Conservation (phyloP, 2,888 invertebrate species). For the Harpalus rufipes region DNA sequence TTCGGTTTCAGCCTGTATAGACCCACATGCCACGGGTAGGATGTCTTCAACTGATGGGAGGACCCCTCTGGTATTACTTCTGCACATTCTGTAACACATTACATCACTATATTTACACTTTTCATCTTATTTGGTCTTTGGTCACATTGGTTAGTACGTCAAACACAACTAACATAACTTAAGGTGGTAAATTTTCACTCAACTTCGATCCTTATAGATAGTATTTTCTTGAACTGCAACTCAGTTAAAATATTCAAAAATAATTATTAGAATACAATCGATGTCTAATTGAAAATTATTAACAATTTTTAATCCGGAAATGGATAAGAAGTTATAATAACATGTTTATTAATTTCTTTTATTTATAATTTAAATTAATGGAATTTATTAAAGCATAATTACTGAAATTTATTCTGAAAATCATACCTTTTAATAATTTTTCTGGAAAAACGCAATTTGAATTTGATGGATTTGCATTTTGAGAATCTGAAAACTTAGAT, state of each 20-base stretch:
- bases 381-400: not conserved
- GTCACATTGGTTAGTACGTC: too few relatives aligned
- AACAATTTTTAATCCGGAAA: too few relatives aligned
- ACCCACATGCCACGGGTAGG: conserved; percentile 45
- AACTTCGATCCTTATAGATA: not conserved
- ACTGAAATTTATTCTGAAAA: not conserved
- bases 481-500: conserved; percentile 20
- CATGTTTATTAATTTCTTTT: not conserved
- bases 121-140: not conserved
- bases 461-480: conserved; percentile 2
- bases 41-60: conserved; percentile 12
- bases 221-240: not conserved
- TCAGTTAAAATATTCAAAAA: too few relatives aligned
- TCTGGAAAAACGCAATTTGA: conserved; percentile 28
- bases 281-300: too few relatives aligned
- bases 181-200: not conserved
- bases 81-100: conserved; percentile 34
- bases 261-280: too few relatives aligned
- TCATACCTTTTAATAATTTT: conserved; percentile 28
- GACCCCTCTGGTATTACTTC: conserved; percentile 6
- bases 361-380: not conserved
- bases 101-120: not conserved
- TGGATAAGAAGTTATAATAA: too few relatives aligned
- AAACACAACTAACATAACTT: too few relatives aligned
- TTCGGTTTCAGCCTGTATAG: conserved; percentile 30